These are phyloP conservation scores for Austrolebias charrua DNA, from an alignment of 2,797 vertebrate species.

Conservation along the genomic window DNA sequence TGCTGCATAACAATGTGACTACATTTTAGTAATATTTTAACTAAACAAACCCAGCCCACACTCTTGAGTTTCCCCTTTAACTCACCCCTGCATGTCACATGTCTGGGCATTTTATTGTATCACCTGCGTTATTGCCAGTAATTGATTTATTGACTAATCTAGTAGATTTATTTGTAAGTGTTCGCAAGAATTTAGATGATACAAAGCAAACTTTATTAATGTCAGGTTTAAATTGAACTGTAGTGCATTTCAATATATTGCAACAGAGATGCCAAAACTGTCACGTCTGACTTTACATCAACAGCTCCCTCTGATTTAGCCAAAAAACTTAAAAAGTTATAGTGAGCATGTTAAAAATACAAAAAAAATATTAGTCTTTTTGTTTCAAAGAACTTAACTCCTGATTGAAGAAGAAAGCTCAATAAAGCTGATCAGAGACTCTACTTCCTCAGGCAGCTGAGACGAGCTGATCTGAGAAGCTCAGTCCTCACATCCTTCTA, in stretches of 20 bases:
- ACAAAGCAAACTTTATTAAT: too few species aligned
- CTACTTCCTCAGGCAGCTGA: too few species aligned
- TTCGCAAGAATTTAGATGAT: not conserved
- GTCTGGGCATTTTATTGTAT: not conserved
- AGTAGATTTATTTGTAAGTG: too few species aligned
- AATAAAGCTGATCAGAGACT: too few species aligned
- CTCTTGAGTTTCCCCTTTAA: slow-evolving; percentile 2
- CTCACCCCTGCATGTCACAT: too few species aligned
- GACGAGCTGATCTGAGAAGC: too few species aligned
- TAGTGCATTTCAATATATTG: not conserved
- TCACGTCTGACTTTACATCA: slow-evolving; percentile 11
- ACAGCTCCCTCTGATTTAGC: not conserved
- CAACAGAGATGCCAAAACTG: not conserved
- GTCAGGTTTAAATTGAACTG: not conserved
- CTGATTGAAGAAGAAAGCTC: too few species aligned
- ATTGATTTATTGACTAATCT: not conserved
- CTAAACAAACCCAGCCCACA: not conserved
- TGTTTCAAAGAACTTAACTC: not conserved
- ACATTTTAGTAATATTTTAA: slow-evolving; percentile 5
- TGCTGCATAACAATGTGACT: slow-evolving; percentile 12
- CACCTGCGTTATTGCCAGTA: not conserved
- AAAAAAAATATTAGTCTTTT: slow-evolving; percentile 7
- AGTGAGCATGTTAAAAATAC: slow-evolving; percentile 11
- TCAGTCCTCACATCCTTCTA: too few species aligned
- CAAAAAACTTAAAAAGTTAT: slow-evolving; percentile 13